Evolutionary conservation across 2,888 invertebrate species (phyloP).

Genomic region (Pogonocherus hispidulus): DNA sequence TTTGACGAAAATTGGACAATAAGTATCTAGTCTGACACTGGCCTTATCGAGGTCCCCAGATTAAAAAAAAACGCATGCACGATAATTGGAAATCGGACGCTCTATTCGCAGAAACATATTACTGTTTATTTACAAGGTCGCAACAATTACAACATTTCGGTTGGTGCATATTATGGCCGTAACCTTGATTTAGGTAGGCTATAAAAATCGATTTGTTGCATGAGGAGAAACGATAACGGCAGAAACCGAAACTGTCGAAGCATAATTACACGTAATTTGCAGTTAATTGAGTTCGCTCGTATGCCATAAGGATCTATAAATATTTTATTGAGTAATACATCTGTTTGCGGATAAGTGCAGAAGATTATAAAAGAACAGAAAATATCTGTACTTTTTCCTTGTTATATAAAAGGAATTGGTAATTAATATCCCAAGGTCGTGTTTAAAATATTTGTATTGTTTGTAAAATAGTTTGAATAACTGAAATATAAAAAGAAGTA

Average conservation of each 20-base stretch:
- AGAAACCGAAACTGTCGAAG: not conserved
- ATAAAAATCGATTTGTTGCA: constrained; percentile 18
- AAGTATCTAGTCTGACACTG: no score
- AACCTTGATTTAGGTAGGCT: constrained; percentile 21
- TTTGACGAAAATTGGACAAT: no score
- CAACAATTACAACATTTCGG: not conserved
- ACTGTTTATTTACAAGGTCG: constrained; percentile 6
- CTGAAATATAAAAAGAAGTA: no score
- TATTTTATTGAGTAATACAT: not conserved
- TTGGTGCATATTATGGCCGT: constrained; percentile 10
- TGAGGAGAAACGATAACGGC: not conserved
- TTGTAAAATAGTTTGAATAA: no score
- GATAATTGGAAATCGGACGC: no score
- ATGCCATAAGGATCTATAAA: not conserved
- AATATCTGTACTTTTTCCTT: not conserved
- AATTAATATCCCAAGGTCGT: no score
- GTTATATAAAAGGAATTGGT: no score
- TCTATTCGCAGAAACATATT: no score
- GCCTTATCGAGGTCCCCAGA: not conserved
- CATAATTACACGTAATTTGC: not conserved
- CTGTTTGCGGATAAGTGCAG: not conserved
- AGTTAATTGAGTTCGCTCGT: not conserved
- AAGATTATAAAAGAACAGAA: not conserved
- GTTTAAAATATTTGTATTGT: no score
- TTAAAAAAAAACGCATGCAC: constrained; percentile 21